Conservation (phyloP, 2,113 vertebrate species). For the Takifugu flavidus region DNA sequence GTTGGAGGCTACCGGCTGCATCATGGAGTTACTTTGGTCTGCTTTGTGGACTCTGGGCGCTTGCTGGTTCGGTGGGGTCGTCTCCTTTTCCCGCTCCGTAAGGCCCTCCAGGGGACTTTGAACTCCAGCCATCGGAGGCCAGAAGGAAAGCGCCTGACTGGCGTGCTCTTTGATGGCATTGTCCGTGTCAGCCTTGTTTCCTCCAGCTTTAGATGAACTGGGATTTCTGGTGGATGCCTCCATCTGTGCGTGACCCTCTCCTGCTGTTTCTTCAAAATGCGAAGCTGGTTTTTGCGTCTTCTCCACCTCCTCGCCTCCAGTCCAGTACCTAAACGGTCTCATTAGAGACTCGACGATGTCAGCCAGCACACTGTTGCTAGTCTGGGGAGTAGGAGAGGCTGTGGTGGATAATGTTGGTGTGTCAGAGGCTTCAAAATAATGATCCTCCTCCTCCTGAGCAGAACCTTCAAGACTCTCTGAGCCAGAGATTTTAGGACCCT, state of each 20-base stretch:
- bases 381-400: constrained; percentile 47
- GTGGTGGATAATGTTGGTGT: constrained; percentile 21
- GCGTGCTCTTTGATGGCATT: constrained; percentile 67
- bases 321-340: constrained; percentile 70
- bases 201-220: constrained; percentile 38
- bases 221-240: constrained; percentile 38
- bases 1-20: constrained; percentile 24
- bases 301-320: constrained; percentile 21
- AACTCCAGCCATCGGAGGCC: constrained; percentile 19
- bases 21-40: constrained; percentile 13
- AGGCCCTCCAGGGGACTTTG: constrained; percentile 59
- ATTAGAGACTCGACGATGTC: constrained; percentile 72
- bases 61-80: constrained; percentile 47
- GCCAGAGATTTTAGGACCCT: constrained; percentile 22
- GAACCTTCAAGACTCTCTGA: constrained; percentile 60
- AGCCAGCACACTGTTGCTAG: constrained; percentile 64
- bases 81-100: constrained; percentile 70
- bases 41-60: constrained; percentile 39
- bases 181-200: constrained; percentile 54
- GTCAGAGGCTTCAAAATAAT: constrained; percentile 35
- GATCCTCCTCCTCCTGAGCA: constrained; percentile 64
- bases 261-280: constrained; percentile 25
- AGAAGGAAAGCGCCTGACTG: constrained; percentile 28
- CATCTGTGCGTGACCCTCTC: constrained; percentile 31
- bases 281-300: constrained; percentile 11